Percentiles rank a stretch among this genome's conserved stretches.
Evolutionary conservation across 1,140 invertebrate species (phyloP).

Genomic region (Homalodisca vitripennis): DNA sequence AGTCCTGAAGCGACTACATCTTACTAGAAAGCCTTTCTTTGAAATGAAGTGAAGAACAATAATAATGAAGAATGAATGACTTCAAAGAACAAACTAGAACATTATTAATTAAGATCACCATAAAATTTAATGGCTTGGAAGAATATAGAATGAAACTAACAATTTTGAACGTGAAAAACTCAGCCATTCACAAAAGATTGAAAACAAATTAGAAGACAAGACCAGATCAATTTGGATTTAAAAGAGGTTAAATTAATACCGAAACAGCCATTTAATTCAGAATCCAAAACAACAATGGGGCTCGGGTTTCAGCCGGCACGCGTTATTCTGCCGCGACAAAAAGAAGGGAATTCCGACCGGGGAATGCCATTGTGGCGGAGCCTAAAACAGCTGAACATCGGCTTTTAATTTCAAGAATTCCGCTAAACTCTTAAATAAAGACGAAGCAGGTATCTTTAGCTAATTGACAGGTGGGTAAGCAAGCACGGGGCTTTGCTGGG

Average conservation of each 20-base stretch:
- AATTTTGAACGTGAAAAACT: too few species aligned
- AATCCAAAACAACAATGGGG: background rate
- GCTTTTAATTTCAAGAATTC: slow-evolving; percentile 30
- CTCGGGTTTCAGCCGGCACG: background rate
- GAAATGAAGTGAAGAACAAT: too few species aligned
- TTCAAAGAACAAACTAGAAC: too few species aligned
- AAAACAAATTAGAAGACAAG: too few species aligned
- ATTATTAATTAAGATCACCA: too few species aligned
- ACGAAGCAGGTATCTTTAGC: slow-evolving; percentile 7
- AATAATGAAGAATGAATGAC: too few species aligned
- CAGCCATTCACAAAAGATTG: too few species aligned
- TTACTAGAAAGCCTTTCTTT: too few species aligned
- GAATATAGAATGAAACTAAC: too few species aligned
- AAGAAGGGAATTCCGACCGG: background rate
- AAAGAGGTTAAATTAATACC: slow-evolving; percentile 17
- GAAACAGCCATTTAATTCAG: slow-evolving; percentile 3
- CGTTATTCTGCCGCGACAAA: slow-evolving; percentile 7
- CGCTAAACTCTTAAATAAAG: slow-evolving; percentile 29
- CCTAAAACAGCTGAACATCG: slow-evolving; percentile 22
- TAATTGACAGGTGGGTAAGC: slow-evolving; percentile 21
- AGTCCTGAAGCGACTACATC: too few species aligned
- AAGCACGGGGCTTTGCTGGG: background rate
- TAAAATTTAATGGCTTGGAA: too few species aligned
- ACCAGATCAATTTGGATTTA: too few species aligned
- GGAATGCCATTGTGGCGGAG: slow-evolving; percentile 26